Base-by-base conservation (phyloP, 1,140 invertebrate species). In the Helicoverpa armigera region DNA sequence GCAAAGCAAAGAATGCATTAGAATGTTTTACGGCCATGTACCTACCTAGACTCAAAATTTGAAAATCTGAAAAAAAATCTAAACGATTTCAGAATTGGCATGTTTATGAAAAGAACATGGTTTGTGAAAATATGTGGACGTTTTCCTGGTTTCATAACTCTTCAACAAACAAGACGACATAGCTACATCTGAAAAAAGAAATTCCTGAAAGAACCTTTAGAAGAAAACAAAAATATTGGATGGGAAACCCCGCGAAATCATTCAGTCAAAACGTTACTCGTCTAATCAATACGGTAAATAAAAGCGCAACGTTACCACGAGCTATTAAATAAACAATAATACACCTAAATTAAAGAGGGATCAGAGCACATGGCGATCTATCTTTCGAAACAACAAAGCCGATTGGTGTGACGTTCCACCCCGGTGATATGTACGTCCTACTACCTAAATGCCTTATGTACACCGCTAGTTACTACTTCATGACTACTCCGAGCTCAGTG, bases 361-460 rank as follows among this genome's bases (percentile, higher is more conserved):
- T 89, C 85, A 90, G 83, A 93, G 87, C 91, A 94, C 90, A 91
- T 93, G 90, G 91, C 92, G 88, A 91, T 93, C 91, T 94, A 91
- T 93, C 90, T 94, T 94, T 92, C 90, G 91, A 94, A 94, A 93
- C 92, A 94, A 94, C 90, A 94, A 93, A 94, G 92, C 90, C 92
- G 93, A 94, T 94, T 94, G 93, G 92, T 92, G 89, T 91, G 92
- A 94, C 93, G 93, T 94, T 93, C 92, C 90, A 94, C 92, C 92
- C 92, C 93, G 93, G 92, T 93, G 90, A 94, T 94, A 93, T 94
- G 91, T 94, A 93, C 92, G 92, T 92, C 91, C 91, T 94, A 94
- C 89, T 94, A 94, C 93, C 93, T 94, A 94, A 94, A 94, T 94
- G 93, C 93, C 93, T 94, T 94, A 94, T 94, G 93, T 94, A 94